Base-by-base conservation (phyloP, 2,797 vertebrate species). In the Gastrophryne carolinensis region DNA sequence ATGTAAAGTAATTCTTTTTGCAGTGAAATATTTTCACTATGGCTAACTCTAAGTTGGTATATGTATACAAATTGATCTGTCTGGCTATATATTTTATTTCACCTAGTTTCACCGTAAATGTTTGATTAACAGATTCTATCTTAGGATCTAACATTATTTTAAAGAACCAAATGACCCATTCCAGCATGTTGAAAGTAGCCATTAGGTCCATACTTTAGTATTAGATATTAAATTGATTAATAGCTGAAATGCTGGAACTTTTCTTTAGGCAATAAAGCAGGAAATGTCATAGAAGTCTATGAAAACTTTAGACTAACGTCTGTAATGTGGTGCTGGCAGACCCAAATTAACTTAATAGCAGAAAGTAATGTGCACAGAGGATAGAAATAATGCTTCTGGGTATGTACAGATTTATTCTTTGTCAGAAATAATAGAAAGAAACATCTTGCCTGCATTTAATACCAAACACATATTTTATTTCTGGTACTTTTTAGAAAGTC, bases 221-320 rank as follows among this genome's bases (percentile, higher is more conserved):
- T 63, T 49, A 64, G 66, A 70, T 71, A 76, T 71, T 63, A 77
- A 77, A 53, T 35, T 71, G 74, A 77, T 69, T 77, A 77, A 77
- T 77, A 71, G 57, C 44, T 57, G 27, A n/a, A 62, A 76, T 62
- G 58, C 70, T 54, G 24, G 32, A 70, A 62, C 27, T 34, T 63
- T 54, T 41, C 65, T 70, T 37, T 32, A 62, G 73, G 73, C 65
- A 49, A 77, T 8, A 77, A 77, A 71, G 65, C 65, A 70, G 57
- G 35, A 76, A 71, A 71, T 71, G 66, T 63, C 66, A 77, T 71
- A 70, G 30, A 54, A 62, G 44, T 41, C 61, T 62, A 70, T 63
- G 37, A 63, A 35, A 49, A 35, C 64, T 70, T 34, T 44, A 76
- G 27, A 41, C 26, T 63, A 26, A 56, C 56, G 66, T 70, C 74